Percentiles rank a stretch among this genome's conserved stretches.
These are phyloP conservation scores for Pachycephus smyrnensis DNA, from an alignment of 2,888 invertebrate genomes.

Conservation along the genomic window DNA sequence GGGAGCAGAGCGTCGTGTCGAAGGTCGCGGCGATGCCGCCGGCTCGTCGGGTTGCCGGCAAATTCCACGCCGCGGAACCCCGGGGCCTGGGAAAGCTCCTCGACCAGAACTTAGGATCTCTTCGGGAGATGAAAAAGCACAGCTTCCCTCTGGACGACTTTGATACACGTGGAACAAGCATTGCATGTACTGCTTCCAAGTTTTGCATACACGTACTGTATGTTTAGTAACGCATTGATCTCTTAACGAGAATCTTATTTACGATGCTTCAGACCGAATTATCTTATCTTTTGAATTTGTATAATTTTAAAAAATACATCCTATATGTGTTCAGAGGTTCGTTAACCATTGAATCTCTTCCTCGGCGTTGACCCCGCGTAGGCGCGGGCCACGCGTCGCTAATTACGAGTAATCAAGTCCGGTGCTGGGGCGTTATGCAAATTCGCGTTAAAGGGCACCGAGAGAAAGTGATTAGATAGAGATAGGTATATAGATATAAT, in stretches of 20 bases:
- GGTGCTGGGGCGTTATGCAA: slow-evolving; percentile 54
- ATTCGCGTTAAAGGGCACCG: slow-evolving; percentile 51
- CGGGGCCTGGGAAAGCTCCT: slow-evolving; percentile 1
- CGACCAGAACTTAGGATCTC: not conserved
- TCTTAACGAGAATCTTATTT: not conserved
- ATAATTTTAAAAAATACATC: not conserved
- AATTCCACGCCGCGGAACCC: slow-evolving; percentile 3
- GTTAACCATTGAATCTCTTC: slow-evolving; percentile 13
- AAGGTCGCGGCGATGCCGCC: not conserved
- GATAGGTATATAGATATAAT: not conserved
- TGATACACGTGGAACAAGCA: not conserved
- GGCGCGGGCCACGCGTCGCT: slow-evolving; percentile 62
- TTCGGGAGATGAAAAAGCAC: not conserved
- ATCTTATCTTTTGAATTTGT: not conserved
- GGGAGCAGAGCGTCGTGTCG: not conserved
- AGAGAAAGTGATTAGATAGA: slow-evolving; percentile 52
- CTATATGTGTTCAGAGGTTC: not conserved
- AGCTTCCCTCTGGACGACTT: not conserved
- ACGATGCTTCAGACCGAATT: not conserved
- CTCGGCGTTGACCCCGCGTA: slow-evolving; percentile 53
- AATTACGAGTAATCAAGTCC: slow-evolving; percentile 62
- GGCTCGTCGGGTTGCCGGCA: not conserved
- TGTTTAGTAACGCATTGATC: not conserved
- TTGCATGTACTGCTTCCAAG: not conserved
- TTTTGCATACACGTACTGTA: not conserved